These are phyloP conservation scores for Malthinus seriepunctatus DNA, from an alignment of 2,888 invertebrate species.

Conservation along the genomic window DNA sequence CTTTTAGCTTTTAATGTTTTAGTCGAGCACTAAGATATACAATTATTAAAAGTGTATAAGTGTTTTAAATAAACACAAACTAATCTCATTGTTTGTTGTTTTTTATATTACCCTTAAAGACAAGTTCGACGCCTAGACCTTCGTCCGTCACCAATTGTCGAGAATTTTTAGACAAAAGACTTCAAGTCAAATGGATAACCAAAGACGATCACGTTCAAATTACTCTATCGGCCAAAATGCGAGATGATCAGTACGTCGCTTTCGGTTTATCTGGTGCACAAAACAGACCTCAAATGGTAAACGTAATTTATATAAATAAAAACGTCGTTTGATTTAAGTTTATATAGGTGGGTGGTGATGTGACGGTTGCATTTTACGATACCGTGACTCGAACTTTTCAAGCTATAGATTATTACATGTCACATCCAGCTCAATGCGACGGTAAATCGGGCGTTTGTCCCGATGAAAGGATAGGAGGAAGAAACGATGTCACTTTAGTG, in stretches of 20 bases:
- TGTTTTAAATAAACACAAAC: slow-evolving; percentile 22
- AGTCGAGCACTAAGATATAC: neutral
- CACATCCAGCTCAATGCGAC: slow-evolving; percentile 80
- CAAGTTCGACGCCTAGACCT: slow-evolving; percentile 74
- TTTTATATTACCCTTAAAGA: slow-evolving; percentile 59
- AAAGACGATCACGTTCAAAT: slow-evolving; percentile 77
- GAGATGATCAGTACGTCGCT: slow-evolving; percentile 85
- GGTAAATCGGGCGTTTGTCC: slow-evolving; percentile 85
- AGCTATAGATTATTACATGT: slow-evolving; percentile 85
- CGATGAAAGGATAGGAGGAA: slow-evolving; percentile 78
- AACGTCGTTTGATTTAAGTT: slow-evolving; percentile 36
- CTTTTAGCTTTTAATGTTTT: slow-evolving; percentile 25
- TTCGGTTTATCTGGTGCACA: slow-evolving; percentile 84
- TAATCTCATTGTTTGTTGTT: slow-evolving; percentile 32
- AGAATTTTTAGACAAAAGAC: slow-evolving; percentile 77
- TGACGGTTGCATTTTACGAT: slow-evolving; percentile 80
- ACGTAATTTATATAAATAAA: neutral
- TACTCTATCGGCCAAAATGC: slow-evolving; percentile 75
- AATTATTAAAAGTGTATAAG: slow-evolving; percentile 14
- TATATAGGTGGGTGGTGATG: slow-evolving; percentile 70
- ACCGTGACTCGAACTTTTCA: slow-evolving; percentile 63
- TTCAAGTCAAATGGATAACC: slow-evolving; percentile 88
- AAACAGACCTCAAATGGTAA: slow-evolving; percentile 71
- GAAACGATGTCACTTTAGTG: slow-evolving; percentile 76
- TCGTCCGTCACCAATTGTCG: slow-evolving; percentile 75